Base-by-base conservation (phyloP, 2,797 vertebrate species). In the Orientallactaga sibirica region DNA sequence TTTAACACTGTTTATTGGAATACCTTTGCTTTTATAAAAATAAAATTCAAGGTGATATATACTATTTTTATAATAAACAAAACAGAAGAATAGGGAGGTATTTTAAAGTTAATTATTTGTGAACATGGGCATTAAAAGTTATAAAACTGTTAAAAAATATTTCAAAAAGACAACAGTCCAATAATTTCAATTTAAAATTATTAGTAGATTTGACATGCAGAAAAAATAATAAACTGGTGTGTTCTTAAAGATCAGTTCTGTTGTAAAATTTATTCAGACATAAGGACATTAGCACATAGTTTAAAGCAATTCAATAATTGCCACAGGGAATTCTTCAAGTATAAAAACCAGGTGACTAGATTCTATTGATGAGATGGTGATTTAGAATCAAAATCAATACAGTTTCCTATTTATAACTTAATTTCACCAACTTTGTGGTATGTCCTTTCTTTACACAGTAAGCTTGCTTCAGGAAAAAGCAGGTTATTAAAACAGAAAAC, bases 91-190 rank as follows among this genome's bases (percentile, higher is more conserved):
- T 96, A 48, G 91, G 96, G 92, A 89, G 75, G 91, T 94, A 81
- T 93, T 94, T 97, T 82, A 96, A 89, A 68, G 89, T 96, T 96
- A 96, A 94, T 94, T 96, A 80, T 94, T 95, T 86, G 55, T 93
- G 93, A 96, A 96, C 94, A 92, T 82, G 96, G 64, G 66, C 29
- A 84, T 92, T 97, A 97, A 91, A 96, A 67, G 93, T 95, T 97
- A 92, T 94, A 96, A 97, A 94, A 79, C 24, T 93, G 86, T 97
- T 12, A 37, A 84, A 97, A 97, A 97, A 80, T 85, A 86, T 94
- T 94, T 95, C 95, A 95, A 96, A 96, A 95, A 97, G 97, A 97
- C 80, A 97, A 94, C 89, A 97, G 97, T 83, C 92, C 75, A 97
- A 92, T 81, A 86, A 94, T 98, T 97, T 97, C 81, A 96, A 94